Conservation (phyloP, 2,113 vertebrate genomes). For the Agelaius phoeniceus region DNA sequence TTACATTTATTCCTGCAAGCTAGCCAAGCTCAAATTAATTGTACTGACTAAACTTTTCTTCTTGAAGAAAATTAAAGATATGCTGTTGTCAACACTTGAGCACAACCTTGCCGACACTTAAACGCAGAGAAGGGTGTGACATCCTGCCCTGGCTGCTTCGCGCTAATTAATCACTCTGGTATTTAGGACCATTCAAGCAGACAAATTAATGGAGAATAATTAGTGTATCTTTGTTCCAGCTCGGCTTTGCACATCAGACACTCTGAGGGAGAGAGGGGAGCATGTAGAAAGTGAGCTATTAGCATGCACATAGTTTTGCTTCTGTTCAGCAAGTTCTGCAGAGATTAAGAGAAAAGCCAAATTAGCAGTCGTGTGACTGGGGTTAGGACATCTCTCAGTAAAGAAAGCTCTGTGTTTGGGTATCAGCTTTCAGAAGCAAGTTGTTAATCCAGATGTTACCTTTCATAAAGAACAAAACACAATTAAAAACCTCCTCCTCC, state of each 20-base stretch:
- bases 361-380: constrained; percentile 82
- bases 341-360: constrained; percentile 85
- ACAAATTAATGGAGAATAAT: constrained; percentile 95
- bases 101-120: constrained; percentile 85
- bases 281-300: constrained; percentile 85
- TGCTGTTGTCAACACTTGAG: constrained; percentile 86
- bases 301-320: constrained; percentile 87
- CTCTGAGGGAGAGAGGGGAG: constrained; percentile 78
- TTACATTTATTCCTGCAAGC: constrained; percentile 73
- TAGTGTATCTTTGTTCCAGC: constrained; percentile 93
- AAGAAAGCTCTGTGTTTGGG: constrained; percentile 76
- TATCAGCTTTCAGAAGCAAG: constrained; percentile 76
- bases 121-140: constrained; percentile 87
- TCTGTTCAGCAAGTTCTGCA: constrained; percentile 80
- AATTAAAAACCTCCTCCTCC: constrained; percentile 61
- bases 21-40: constrained; percentile 82
- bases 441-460: constrained; percentile 72
- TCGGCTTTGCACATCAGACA: constrained; percentile 81
- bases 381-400: constrained; percentile 78
- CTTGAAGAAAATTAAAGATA: constrained; percentile 83
- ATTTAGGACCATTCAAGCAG: constrained; percentile 95
- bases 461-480: constrained; percentile 70
- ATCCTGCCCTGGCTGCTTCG: constrained; percentile 89
- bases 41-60: constrained; percentile 83
- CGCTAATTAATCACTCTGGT: constrained; percentile 95